Percentiles rank a stretch among this genome's conserved stretches.
Conservation (phyloP, 2,797 vertebrate species). For the Lutjanus campechanus region DNA sequence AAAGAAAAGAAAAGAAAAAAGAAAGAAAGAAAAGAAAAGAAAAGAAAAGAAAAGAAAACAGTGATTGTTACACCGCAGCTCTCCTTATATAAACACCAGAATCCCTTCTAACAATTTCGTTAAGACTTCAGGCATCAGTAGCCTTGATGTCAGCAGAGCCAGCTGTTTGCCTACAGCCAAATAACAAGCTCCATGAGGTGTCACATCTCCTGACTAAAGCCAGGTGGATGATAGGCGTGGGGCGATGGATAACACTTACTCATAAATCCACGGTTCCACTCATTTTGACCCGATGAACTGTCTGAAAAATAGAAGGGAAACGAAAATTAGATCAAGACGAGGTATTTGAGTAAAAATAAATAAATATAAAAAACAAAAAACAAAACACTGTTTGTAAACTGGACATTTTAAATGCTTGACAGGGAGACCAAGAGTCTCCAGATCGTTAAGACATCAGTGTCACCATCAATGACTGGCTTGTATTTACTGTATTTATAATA, state of each 20-base stretch:
- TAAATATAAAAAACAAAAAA: too few relatives aligned
- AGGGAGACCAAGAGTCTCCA: background rate
- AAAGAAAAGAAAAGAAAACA: background rate
- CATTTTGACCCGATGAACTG: slow-evolving; percentile 41
- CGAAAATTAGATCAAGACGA: slow-evolving; percentile 41
- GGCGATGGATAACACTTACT: slow-evolving; percentile 67
- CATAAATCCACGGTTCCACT: slow-evolving; percentile 54
- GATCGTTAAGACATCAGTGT: background rate
- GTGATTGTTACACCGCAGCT: background rate
- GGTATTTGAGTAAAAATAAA: background rate
- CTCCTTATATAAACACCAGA: background rate
- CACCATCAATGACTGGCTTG: too few relatives aligned
- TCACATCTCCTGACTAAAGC: slow-evolving; percentile 49
- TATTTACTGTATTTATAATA: too few relatives aligned
- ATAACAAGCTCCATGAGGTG: slow-evolving; percentile 44
- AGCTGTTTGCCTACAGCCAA: slow-evolving; percentile 57
- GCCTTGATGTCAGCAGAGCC: slow-evolving; percentile 20
- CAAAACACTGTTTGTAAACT: background rate
- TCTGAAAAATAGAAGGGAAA: slow-evolving; percentile 59
- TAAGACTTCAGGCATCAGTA: slow-evolving; percentile 11
- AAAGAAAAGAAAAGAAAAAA: too few relatives aligned
- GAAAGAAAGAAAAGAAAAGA: too few relatives aligned
- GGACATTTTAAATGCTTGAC: background rate
- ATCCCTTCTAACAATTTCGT: slow-evolving; percentile 19
- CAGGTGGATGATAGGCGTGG: slow-evolving; percentile 51